Base-by-base conservation (phyloP, 2,888 invertebrate species). In the Drosophila seclusa region DNA sequence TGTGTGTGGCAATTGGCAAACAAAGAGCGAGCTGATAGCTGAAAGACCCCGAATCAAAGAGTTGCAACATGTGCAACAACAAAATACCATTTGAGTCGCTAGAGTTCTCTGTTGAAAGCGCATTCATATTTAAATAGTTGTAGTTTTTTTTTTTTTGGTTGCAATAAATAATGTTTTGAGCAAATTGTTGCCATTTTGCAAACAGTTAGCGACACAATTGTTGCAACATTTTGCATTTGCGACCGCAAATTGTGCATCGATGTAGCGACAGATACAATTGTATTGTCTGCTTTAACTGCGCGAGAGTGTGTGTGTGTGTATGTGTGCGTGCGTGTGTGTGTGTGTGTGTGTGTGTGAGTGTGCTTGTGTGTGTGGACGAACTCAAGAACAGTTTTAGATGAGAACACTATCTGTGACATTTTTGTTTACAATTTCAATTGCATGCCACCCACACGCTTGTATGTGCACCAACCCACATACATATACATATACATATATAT, bases 341-440 rank as follows among this genome's bases (percentile, higher is more conserved):
- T 13, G 42, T 21, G 10, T 2, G 40, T 6, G 42, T 42, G 34
- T 4, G 11, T 1, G 5, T 1, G n/a, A 2, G 11, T n/a, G n/a
- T 7, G 29, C 1, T 0, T 34, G 45, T 13, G 42, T 21, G 13
- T 16, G 8, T 16, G 21, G 0, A 21, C 34, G 42, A 45, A 32
- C 21, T 42, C 34, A 53, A 58, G 67, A 58, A 66, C 27, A 32
- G 38, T 68, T 52, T 68, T 32, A 32, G 32, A 32, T 32, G 32
- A 32, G 32, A 11, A 11, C 32, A 32, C 10, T 32, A 32, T 32
- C 32, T 32, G 32, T 69, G 45, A 60, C 54, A 65, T 55, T 69
- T 69, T 62, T 76, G 77, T 67, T 62, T 62, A 71, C 75, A 67
- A 62, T 62, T 76, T 58, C 66, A 66, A 69, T 61, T 69, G 74